A percentile compares a stretch with the other conserved stretches of the same genome.
Conservation (phyloP, 2,888 invertebrate species). For the Alloplasta piceator region DNA sequence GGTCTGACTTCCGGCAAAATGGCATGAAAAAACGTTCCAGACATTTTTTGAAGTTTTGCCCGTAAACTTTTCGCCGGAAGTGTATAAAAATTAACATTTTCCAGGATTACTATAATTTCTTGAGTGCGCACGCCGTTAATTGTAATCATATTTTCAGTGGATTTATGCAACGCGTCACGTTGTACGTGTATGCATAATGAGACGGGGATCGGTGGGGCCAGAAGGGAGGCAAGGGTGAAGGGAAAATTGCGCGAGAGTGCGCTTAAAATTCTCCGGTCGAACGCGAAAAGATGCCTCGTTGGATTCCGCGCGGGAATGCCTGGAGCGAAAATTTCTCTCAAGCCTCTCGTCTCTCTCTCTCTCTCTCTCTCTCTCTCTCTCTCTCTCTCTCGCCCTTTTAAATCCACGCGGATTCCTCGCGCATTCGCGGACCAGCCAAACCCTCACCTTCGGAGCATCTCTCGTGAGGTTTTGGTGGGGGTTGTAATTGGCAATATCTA, state of each 20-base stretch:
- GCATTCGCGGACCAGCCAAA: slow-evolving; percentile 18
- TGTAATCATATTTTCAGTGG: slow-evolving; percentile 76
- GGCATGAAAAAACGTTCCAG: no score
- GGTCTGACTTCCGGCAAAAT: no score
- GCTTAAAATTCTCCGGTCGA: slow-evolving; percentile 65
- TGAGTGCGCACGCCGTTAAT: slow-evolving; percentile 61
- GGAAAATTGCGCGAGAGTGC: not conserved
- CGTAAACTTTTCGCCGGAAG: no score
- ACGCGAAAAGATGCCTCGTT: slow-evolving; percentile 32
- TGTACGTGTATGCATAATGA: slow-evolving; percentile 74
- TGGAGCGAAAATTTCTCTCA: slow-evolving; percentile 46
- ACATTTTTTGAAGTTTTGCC: no score
- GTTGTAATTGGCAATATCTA: slow-evolving; percentile 81
- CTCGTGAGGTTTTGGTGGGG: slow-evolving; percentile 40
- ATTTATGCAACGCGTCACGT: slow-evolving; percentile 75
- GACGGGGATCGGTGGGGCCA: slow-evolving; percentile 62
- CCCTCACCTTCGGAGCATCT: slow-evolving; percentile 2
- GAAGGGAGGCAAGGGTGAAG: not conserved
- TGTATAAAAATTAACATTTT: not conserved
- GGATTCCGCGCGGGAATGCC: slow-evolving; percentile 24
- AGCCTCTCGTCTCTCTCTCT: slow-evolving; percentile 28
- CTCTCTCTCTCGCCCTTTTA: slow-evolving; percentile 59
- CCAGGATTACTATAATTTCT: not conserved
- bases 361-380: slow-evolving; percentile 60
- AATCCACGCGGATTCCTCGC: slow-evolving; percentile 43